Base-by-base conservation (phyloP, 2,888 invertebrate species). In the Leucophenga montana region DNA sequence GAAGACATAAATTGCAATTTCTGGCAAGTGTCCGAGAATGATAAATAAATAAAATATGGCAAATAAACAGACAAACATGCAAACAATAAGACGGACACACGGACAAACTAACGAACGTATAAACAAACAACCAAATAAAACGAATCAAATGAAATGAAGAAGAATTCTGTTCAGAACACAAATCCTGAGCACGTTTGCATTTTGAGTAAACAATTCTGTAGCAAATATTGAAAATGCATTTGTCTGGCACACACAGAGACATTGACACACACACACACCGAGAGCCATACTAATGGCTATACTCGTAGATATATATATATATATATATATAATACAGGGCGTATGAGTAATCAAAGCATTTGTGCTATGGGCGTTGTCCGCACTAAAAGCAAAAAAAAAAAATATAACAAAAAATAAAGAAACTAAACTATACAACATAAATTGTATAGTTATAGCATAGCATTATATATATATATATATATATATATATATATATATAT, bases 171-270 rank as follows among this genome's bases (percentile, higher is more conserved):
- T 4, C 39, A 39, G 31, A 61, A 39, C 61, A 61, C n/a, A 61
- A 61, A 61, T 39, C 39, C 39, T 39, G 39, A 31, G 44, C 61
- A 61, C 61, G 61, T 61, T 61, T 61, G 33, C 44, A 61, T 61
- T 61, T 61, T 61, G 44, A 39, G 61, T 61, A 61, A 61, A 61
- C 61, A 61, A 61, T 16, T 31, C 39, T 13, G 18, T 16, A 61
- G 39, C 61, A 61, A 61, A 61, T 61, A 61, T 61, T 61, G 61
- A 39, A 61, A 61, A 61, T 61, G 61, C 61, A 61, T 61, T 61
- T 61, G 44, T 61, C 56, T 14, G 20, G 22, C 56, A 27, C 20
- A 9, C 27, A 14, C n/a, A n/a, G 8, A 50, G 14, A n/a, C n/a
- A 50, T 50, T 14, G n/a, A 50, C 16, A 53, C 53, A 18, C 53